phyloP scores from a whole-genome alignment of 2,113 vertebrate genomes.

The Callithrix jacchus region DNA sequence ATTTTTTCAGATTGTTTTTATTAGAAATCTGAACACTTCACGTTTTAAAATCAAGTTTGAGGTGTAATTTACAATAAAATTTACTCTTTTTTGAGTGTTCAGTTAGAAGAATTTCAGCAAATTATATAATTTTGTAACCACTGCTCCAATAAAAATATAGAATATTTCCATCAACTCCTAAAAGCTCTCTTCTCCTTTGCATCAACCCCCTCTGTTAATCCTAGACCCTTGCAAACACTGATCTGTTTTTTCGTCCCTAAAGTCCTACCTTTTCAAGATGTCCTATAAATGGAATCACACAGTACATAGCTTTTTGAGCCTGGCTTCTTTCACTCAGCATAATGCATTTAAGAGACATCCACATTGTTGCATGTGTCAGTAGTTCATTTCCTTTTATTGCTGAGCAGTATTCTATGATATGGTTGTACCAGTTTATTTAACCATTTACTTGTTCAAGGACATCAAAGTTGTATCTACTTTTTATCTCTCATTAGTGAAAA shows the following conservation, averaged over 20 bases:
- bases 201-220: neutral
- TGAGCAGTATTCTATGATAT: neutral
- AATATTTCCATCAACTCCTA: neutral
- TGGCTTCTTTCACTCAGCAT: slow-evolving; percentile 23
- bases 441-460: neutral
- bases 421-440: neutral
- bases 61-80: neutral
- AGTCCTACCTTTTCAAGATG: neutral
- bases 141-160: neutral
- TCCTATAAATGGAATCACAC: neutral
- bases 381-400: neutral
- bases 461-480: neutral
- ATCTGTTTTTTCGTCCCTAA: slow-evolving; percentile 9
- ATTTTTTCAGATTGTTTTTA: slow-evolving; percentile 26
- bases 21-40: neutral
- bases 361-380: neutral
- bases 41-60: neutral
- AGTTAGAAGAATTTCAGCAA: neutral
- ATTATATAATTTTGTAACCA: neutral
- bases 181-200: neutral
- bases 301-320: neutral
- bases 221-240: neutral
- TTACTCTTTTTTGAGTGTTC: neutral
- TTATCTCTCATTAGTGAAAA: neutral
- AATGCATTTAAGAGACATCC: neutral